These are phyloP conservation scores for Elegia similella DNA, from an alignment of 2,888 invertebrate species.

Conservation along the genomic window DNA sequence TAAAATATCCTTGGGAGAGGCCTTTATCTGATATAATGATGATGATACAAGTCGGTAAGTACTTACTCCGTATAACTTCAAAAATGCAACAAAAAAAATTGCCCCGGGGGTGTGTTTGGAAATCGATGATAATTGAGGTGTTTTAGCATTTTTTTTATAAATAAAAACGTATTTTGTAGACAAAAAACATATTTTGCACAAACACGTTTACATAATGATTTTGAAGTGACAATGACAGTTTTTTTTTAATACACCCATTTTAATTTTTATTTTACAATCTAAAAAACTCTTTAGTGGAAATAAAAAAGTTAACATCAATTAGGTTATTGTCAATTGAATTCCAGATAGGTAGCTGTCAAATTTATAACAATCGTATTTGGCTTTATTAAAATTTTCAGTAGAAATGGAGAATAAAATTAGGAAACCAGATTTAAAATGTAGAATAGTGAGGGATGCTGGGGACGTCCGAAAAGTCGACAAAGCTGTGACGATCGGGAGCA, in stretches of 20 bases:
- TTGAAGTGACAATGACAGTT: neutral
- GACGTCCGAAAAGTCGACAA: conserved; percentile 27
- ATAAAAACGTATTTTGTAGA: neutral
- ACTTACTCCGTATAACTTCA: neutral
- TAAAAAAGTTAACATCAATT: conserved; percentile 15
- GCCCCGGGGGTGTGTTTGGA: neutral
- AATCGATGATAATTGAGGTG: neutral
- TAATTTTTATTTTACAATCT: conserved; percentile 2
- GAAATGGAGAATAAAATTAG: conserved; percentile 32
- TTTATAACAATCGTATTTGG: neutral
- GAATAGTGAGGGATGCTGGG: conserved; percentile 31
- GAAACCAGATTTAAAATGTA: conserved; percentile 10
- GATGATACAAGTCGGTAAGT: neutral
- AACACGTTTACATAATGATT: neutral
- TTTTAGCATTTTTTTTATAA: neutral
- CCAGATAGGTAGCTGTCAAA: neutral
- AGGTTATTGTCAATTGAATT: conserved; percentile 14
- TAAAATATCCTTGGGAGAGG: no score
- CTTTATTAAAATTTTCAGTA: conserved; percentile 30
- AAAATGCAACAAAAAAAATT: neutral
- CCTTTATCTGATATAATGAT: no score
- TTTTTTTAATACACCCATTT: neutral
- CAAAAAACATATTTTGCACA: conserved; percentile 1
- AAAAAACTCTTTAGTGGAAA: neutral
- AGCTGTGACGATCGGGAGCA: neutral